phyloP scores from a whole-genome alignment of 2,113 vertebrate species.

The Sceloporus tristichus region DNA sequence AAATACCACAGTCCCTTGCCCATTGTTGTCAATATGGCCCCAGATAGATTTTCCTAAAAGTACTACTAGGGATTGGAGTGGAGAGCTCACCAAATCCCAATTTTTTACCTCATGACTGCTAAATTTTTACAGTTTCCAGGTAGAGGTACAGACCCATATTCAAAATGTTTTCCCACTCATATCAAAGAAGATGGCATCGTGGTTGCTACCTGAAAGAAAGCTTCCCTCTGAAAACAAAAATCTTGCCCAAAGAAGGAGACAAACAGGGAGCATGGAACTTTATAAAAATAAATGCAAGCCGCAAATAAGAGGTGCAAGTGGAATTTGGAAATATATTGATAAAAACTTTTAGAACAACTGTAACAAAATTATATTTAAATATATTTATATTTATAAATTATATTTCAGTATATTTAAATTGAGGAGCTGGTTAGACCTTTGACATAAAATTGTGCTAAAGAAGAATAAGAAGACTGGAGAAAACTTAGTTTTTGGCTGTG shows the following conservation, averaged over 20 bases:
- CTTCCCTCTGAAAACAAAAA: not conserved
- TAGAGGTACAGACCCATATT: too few species aligned
- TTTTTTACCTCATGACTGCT: too few species aligned
- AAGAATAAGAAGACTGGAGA: not conserved
- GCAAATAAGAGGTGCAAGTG: not conserved
- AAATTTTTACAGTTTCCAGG: too few species aligned
- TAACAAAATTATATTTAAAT: not conserved
- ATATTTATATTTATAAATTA: not conserved
- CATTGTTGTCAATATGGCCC: too few species aligned
- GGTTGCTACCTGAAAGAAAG: not conserved
- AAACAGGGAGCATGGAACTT: not conserved
- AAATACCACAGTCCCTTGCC: too few species aligned
- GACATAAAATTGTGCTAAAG: not conserved
- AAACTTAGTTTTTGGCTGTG: not conserved
- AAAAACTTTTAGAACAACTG: not conserved
- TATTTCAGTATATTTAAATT: not conserved
- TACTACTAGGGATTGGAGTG: too few species aligned
- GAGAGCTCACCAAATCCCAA: too few species aligned
- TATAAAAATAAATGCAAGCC: not conserved
- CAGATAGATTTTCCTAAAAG: too few species aligned
- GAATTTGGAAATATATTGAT: not conserved
- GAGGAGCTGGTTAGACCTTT: not conserved
- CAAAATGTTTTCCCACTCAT: too few species aligned
- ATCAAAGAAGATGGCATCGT: not conserved
- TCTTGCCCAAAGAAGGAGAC: not conserved